Base-by-base conservation (phyloP, 2,888 invertebrate genomes). In the Lepidochitona cinerea region DNA sequence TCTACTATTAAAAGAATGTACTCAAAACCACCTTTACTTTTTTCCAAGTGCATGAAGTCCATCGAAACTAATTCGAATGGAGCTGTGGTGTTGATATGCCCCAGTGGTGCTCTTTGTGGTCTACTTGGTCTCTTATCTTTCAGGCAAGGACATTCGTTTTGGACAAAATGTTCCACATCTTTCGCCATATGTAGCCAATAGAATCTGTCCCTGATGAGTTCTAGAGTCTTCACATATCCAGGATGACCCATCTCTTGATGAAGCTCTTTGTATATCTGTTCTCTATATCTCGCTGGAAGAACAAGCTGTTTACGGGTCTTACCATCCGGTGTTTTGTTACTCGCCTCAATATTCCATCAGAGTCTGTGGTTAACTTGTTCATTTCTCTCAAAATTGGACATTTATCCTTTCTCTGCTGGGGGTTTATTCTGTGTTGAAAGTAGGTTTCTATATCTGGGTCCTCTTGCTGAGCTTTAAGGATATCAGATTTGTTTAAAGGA, bases 41-140 rank as follows among this genome's bases (percentile, higher is more conserved):
- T 68, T 36, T 72, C 72, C 35, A 68, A 35, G 26, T 67, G 67
- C 5, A 68, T 53, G 68, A 70, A 69, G 35, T 73, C 70, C 9
- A 69, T 18, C 1, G 33, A 70, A 18, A 73, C 73, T 14, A 73
- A 33, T 41, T 73, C 29, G 32, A 73, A 70, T 73, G 73, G 69
- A 29, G 37, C 33, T 26, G 69, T 64, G 2, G 68, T 69, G n/a
- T 26, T 33, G 6, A 73, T 69, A 7, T 37, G 37, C 36, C 64
- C 12, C 54, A 73, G 35, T 14, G 54, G 69, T 12, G 70, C 70
- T 59, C 49, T 59, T 12, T 12, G 33, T 26, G 41, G 41, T 7
- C 23, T 35, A 26, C 12, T 36, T n/a, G 29, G 69, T 32, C 32
- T 14, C 53, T 69, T 69, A 35, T 52, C n/a, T 18, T 49, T 37